phyloP scores from a whole-genome alignment of 2,797 vertebrate species.

The Tangara arthus region DNA sequence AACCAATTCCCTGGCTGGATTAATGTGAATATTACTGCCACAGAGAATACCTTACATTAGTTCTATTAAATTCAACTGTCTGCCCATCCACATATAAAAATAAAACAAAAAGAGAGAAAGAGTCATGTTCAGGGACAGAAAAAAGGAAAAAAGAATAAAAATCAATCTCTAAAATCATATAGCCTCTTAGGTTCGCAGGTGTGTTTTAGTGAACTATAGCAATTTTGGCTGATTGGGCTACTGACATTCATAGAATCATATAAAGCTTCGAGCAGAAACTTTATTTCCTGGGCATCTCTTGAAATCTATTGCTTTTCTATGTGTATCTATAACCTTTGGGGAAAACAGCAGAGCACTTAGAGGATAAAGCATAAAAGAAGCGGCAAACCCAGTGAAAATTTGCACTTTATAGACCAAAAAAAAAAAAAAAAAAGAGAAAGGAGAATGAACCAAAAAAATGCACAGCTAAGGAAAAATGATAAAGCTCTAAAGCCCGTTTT shows the following conservation, averaged over 20 bases:
- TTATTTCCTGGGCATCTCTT: slow-evolving; percentile 66
- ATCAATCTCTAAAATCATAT: slow-evolving; percentile 69
- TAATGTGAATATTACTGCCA: slow-evolving; percentile 72
- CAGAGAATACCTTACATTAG: slow-evolving; percentile 61
- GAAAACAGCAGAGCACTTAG: slow-evolving; percentile 68
- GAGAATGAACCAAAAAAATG: slow-evolving; percentile 46
- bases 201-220: slow-evolving; percentile 67
- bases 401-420: neutral
- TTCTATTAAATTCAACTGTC: slow-evolving; percentile 67
- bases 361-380: slow-evolving; percentile 67
- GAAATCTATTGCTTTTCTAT: slow-evolving; percentile 67
- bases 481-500: slow-evolving; percentile 4
- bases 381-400: slow-evolving; percentile 46
- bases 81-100: slow-evolving; percentile 61
- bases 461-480: slow-evolving; percentile 27
- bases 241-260: slow-evolving; percentile 63
- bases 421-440: neutral
- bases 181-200: slow-evolving; percentile 68
- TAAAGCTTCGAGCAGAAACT: slow-evolving; percentile 61
- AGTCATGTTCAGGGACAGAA: slow-evolving; percentile 27
- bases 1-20: slow-evolving; percentile 72
- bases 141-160: neutral
- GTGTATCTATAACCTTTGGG: slow-evolving; percentile 67
- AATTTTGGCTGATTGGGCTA: slow-evolving; percentile 71
- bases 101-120: slow-evolving; percentile 45